phyloP scores from a whole-genome alignment of 2,797 vertebrate species.

The Pseudocheirus occidentalis region DNA sequence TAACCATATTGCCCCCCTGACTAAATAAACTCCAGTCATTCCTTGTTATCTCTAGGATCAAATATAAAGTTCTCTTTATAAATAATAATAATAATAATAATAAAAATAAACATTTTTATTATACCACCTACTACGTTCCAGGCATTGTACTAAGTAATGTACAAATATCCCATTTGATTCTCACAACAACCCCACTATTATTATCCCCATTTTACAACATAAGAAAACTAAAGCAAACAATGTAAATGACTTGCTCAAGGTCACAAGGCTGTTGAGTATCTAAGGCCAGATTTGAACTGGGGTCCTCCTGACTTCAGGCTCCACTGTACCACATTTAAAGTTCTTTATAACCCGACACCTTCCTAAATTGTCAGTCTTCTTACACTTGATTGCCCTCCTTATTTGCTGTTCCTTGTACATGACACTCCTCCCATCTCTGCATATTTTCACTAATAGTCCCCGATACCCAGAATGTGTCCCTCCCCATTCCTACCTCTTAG shows the following conservation, averaged over 20 bases:
- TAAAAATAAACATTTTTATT: not conserved
- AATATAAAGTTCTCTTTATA: not conserved
- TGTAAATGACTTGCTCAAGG: not conserved
- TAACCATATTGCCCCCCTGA: not conserved
- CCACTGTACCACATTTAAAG: too few species aligned
- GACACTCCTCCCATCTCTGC: not conserved
- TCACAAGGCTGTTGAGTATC: not conserved
- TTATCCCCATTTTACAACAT: too few species aligned
- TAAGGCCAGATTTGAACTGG: not conserved
- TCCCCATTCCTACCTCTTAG: not conserved
- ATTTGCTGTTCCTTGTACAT: not conserved
- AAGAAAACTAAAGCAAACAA: too few species aligned
- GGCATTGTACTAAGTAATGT: not conserved
- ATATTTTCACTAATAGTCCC: not conserved
- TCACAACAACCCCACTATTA: not conserved
- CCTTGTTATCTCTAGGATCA: not conserved
- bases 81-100: not conserved
- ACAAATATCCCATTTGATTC: not conserved
- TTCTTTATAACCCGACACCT: too few species aligned
- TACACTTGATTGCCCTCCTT: too few species aligned
- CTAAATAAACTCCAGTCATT: not conserved
- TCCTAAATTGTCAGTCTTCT: not conserved
- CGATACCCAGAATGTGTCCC: not conserved
- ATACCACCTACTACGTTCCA: not conserved
- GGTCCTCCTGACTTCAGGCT: too few species aligned